A percentile compares a stretch with the other conserved stretches of the same genome.
These are phyloP conservation scores for Phaetusa simplex DNA, from an alignment of 2,113 vertebrate genomes.

Conservation along the genomic window DNA sequence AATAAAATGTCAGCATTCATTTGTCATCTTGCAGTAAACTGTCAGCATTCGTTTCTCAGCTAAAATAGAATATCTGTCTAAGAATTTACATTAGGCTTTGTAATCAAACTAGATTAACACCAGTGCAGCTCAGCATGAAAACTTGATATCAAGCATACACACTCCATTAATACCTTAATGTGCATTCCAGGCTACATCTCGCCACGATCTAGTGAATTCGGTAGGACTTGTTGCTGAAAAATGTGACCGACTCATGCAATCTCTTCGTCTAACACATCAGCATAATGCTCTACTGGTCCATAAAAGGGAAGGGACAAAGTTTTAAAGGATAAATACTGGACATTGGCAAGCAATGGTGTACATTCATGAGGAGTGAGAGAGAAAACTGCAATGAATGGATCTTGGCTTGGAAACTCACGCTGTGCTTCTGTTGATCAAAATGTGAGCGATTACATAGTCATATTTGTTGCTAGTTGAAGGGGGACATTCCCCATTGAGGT, in stretches of 20 bases:
- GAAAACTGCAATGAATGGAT: neutral
- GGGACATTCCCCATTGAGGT: neutral
- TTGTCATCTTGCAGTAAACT: conserved; percentile 69
- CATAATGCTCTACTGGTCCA: neutral
- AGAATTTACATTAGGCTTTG: conserved; percentile 65
- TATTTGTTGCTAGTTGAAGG: neutral
- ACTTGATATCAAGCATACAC: conserved; percentile 49
- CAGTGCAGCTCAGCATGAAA: conserved; percentile 55
- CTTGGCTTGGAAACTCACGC: neutral
- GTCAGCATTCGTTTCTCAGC: conserved; percentile 71
- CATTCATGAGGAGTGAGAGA: neutral
- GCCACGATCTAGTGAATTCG: conserved; percentile 37
- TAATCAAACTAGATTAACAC: conserved; percentile 68
- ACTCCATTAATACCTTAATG: conserved; percentile 64
- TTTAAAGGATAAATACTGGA: neutral
- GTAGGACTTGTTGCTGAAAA: conserved; percentile 53
- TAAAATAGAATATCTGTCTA: conserved; percentile 68
- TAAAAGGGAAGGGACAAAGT: neutral
- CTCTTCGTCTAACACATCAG: neutral
- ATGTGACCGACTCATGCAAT: neutral
- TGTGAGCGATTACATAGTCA: neutral
- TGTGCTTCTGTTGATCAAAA: neutral
- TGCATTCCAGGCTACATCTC: conserved; percentile 44
- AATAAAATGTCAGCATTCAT: conserved; percentile 74
- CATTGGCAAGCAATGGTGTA: neutral